These are phyloP conservation scores for Scotopteryx bipunctaria DNA, from an alignment of 2,888 invertebrate species.

Conservation along the genomic window DNA sequence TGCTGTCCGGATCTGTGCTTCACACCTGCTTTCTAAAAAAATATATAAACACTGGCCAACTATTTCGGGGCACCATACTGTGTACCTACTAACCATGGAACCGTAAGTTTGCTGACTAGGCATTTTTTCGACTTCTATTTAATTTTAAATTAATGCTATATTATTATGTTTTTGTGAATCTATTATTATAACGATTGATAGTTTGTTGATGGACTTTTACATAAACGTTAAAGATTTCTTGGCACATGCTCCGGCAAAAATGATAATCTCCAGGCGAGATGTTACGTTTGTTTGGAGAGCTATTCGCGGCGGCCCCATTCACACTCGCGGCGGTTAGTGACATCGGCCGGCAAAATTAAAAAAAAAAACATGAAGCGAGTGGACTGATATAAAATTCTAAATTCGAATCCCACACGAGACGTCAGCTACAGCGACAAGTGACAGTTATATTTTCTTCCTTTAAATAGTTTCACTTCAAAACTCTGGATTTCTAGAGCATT, in stretches of 20 bases:
- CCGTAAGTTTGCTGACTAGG: conserved; percentile 51
- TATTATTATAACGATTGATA: neutral
- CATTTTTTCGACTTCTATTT: conserved; percentile 24
- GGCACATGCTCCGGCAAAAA: conserved; percentile 30
- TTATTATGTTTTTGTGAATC: neutral
- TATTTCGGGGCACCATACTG: conserved; percentile 61
- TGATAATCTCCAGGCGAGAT: conserved; percentile 24
- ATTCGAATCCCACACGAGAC: conserved; percentile 65
- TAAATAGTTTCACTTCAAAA: neutral
- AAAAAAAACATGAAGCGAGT: conserved; percentile 44
- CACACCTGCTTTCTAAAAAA: conserved; percentile 75
- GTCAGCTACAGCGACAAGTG: conserved; percentile 50
- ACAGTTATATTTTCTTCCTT: conserved; percentile 44
- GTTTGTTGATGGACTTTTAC: conserved; percentile 13
- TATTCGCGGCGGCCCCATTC: conserved; percentile 70
- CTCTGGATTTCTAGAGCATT: too few species aligned
- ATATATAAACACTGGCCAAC: conserved; percentile 62
- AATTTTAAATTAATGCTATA: neutral
- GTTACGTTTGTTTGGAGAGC: conserved; percentile 35
- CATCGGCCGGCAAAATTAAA: conserved; percentile 66
- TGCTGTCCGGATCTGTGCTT: conserved; percentile 52
- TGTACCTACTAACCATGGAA: conserved; percentile 51
- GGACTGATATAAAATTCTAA: conserved; percentile 79
- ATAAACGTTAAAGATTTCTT: conserved; percentile 30
- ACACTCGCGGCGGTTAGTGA: conserved; percentile 67